Evolutionary conservation across 2,888 invertebrate species (phyloP).

Genomic region (Drosophila pegasa): DNA sequence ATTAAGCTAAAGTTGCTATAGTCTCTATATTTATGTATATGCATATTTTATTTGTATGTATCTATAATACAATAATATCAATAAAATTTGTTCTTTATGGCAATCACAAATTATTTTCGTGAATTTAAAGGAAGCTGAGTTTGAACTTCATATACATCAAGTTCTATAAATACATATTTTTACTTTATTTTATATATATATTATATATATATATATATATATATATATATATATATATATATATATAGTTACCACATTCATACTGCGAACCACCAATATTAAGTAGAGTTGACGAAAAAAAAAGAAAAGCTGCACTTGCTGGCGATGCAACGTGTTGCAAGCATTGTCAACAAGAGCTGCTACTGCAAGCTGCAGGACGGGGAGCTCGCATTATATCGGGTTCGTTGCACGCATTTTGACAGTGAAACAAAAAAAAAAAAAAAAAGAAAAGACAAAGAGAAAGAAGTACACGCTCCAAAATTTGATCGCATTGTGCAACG

Average conservation of each 20-base stretch:
- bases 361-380: background rate
- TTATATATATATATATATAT: background rate
- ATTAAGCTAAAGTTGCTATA: no score
- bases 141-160: no score
- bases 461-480: slow-evolving; percentile 3
- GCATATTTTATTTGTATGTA: no score
- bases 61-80: no score
- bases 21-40: no score
- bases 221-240: background rate
- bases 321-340: background rate
- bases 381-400: slow-evolving; percentile 50
- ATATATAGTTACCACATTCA: no score
- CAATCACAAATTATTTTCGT: background rate
- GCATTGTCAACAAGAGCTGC: slow-evolving; percentile 15
- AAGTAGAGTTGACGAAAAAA: slow-evolving; percentile 46
- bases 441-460: background rate
- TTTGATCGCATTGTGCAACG: slow-evolving; percentile 18
- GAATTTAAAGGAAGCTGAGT: background rate
- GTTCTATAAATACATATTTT: no score
- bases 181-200: no score
- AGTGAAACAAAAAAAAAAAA: background rate
- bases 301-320: slow-evolving; percentile 28
- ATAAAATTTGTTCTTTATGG: background rate
- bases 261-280: slow-evolving; percentile 36
- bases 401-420: slow-evolving; percentile 70